A percentile compares a stretch with the other conserved stretches of the same genome.
These are phyloP conservation scores for Plumapathes pennacea DNA, from an alignment of 92 coral and sea anemone species.

Conservation along the genomic window DNA sequence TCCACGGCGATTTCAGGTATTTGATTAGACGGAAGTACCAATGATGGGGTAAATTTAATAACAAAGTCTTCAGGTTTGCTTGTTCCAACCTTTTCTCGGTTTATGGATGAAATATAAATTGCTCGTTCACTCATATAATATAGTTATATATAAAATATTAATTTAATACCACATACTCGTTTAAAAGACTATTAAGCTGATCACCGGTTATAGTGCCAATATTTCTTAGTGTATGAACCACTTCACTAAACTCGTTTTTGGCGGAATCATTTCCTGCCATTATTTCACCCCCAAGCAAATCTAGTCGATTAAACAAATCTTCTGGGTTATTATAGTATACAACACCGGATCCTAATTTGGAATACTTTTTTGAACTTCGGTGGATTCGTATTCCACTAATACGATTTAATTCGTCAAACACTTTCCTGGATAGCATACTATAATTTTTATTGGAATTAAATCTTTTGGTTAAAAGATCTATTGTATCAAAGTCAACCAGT, in stretches of 20 bases:
- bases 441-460: slow-evolving; percentile 1
- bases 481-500: slow-evolving; percentile 13
- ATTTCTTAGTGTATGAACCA: slow-evolving; percentile 1
- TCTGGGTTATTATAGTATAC: slow-evolving; percentile 19
- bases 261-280: background rate
- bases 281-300: slow-evolving; percentile 2
- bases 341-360: slow-evolving; percentile 17
- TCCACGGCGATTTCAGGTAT: slow-evolving; percentile 1
- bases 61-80: slow-evolving; percentile 7
- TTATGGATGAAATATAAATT: background rate
- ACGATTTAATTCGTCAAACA: slow-evolving; percentile 8
- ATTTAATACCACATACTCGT: slow-evolving; percentile 1
- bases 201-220: background rate
- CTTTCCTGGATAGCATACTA: background rate
- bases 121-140: slow-evolving; percentile 3
- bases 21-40: background rate
- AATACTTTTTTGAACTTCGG: slow-evolving; percentile 9
- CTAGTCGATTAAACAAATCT: slow-evolving; percentile 1
- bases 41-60: slow-evolving; percentile 6
- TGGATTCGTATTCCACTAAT: slow-evolving; percentile 29
- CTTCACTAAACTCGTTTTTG: background rate
- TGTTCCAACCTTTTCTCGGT: slow-evolving; percentile 5
- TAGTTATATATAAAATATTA: background rate
- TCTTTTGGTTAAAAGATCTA: too few species aligned
- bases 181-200: background rate